Percentiles rank a stretch among this genome's conserved stretches.
These are phyloP conservation scores for Nysson spinosus DNA, from an alignment of 2,888 invertebrate species.

Conservation along the genomic window DNA sequence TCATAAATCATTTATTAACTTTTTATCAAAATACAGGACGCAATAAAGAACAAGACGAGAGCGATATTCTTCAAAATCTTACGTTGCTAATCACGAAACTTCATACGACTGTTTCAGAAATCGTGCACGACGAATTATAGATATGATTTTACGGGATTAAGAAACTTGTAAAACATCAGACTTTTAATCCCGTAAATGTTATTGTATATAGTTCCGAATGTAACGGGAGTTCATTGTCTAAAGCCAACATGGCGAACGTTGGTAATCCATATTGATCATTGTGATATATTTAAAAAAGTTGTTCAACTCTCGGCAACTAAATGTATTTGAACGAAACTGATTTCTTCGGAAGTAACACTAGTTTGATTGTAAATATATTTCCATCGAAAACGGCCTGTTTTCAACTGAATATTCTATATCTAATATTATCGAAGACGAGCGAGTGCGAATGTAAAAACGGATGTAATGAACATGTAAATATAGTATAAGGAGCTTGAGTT, in stretches of 20 bases:
- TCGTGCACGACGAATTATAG: slow-evolving; percentile 61
- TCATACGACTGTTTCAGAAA: slow-evolving; percentile 39
- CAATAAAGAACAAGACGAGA: slow-evolving; percentile 45
- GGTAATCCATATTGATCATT: too few relatives aligned
- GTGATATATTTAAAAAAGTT: too few relatives aligned
- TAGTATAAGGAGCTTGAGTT: slow-evolving; percentile 17
- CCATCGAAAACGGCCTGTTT: slow-evolving; percentile 4
- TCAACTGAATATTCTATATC: slow-evolving; percentile 3
- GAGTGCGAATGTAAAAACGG: background rate
- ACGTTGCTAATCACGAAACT: slow-evolving; percentile 50
- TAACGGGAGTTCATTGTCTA: too few relatives aligned
- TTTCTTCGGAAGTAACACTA: slow-evolving; percentile 2
- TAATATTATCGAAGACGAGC: slow-evolving; percentile 18
- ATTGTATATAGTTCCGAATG: too few relatives aligned
- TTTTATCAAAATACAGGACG: slow-evolving; percentile 52
- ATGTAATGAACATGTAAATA: slow-evolving; percentile 11
- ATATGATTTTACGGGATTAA: too few relatives aligned
- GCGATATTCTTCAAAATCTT: slow-evolving; percentile 52
- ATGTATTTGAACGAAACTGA: too few relatives aligned
- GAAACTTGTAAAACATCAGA: too few relatives aligned
- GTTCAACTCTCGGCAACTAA: too few relatives aligned
- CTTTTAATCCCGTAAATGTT: too few relatives aligned
- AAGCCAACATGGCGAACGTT: too few relatives aligned
- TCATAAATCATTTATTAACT: slow-evolving; percentile 53
- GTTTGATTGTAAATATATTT: slow-evolving; percentile 33